These are phyloP conservation scores for Ginglymostoma cirratum DNA, from an alignment of 2,113 vertebrate species.

Conservation along the genomic window DNA sequence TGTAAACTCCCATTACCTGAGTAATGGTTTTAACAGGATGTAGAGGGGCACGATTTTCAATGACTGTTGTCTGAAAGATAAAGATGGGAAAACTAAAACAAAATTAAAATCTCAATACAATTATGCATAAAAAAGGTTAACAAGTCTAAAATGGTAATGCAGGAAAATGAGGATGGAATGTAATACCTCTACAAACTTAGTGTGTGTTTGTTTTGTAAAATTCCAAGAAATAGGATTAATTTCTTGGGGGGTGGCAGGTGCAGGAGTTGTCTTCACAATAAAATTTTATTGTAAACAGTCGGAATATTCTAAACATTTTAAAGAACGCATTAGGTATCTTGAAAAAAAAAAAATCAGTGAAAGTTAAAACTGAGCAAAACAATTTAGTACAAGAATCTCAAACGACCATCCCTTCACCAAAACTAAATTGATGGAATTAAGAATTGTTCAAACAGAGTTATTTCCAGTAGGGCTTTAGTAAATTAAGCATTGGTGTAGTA, in stretches of 20 bases:
- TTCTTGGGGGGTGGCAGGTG: background rate
- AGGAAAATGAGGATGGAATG: slow-evolving; percentile 19
- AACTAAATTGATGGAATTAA: background rate
- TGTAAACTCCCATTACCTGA: slow-evolving; percentile 66
- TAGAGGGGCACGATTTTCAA: slow-evolving; percentile 74
- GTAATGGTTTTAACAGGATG: slow-evolving; percentile 72
- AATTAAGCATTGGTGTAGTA: background rate
- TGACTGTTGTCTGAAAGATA: slow-evolving; percentile 87
- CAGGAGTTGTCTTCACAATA: too few relatives aligned
- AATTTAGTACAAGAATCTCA: background rate
- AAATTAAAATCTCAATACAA: slow-evolving; percentile 50
- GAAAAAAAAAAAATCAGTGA: background rate
- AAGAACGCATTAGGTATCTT: background rate
- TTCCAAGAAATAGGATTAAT: background rate
- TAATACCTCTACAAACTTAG: background rate
- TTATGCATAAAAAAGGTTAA: slow-evolving; percentile 44
- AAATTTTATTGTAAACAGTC: background rate
- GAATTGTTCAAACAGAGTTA: background rate
- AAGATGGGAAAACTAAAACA: slow-evolving; percentile 56
- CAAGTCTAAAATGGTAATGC: slow-evolving; percentile 46
- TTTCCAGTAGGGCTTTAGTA: background rate
- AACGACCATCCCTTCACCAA: background rate
- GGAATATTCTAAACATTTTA: background rate
- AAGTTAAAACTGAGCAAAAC: background rate
- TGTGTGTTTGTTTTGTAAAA: background rate